Percentiles rank a stretch among this genome's conserved stretches.
Evolutionary conservation across 2,113 vertebrate genomes (phyloP).

Genomic region (Spea bombifrons): DNA sequence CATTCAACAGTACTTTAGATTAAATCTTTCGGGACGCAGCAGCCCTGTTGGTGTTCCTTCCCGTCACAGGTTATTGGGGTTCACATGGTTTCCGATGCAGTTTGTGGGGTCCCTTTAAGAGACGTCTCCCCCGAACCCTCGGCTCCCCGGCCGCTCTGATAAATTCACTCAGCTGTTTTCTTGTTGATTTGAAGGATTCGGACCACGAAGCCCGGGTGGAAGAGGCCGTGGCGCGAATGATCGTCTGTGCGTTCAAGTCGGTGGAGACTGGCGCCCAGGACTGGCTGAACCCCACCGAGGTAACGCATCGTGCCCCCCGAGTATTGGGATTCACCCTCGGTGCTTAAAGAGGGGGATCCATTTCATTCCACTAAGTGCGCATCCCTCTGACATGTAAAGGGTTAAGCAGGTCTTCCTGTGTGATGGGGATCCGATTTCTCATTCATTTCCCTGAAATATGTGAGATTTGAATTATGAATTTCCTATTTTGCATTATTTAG

Average conservation of each 20-base stretch:
- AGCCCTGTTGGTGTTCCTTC: background rate
- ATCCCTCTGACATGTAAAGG: background rate
- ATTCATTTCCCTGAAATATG: too few relatives aligned
- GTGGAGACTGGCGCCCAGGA: constrained; percentile 61
- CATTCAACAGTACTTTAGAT: too few relatives aligned
- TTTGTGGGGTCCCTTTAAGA: too few relatives aligned
- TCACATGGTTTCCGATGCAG: too few relatives aligned
- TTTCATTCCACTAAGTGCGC: background rate
- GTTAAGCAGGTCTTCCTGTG: background rate
- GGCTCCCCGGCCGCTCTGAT: background rate
- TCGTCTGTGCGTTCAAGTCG: constrained; percentile 84
- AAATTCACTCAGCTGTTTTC: background rate
- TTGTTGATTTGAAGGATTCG: constrained; percentile 66
- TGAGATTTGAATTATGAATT: too few relatives aligned
- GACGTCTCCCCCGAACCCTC: too few relatives aligned
- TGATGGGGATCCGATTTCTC: too few relatives aligned
- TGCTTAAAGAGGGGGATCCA: background rate
- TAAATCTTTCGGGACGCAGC: background rate
- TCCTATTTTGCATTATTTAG: too few relatives aligned
- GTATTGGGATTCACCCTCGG: background rate
- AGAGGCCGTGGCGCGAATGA: constrained; percentile 81
- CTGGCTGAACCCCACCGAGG: constrained; percentile 97
- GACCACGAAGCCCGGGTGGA: constrained; percentile 82
- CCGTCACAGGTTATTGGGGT: background rate
- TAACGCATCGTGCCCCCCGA: constrained; percentile 49